Base-by-base conservation (phyloP, 2,113 vertebrate species). In the Falcunculus frontatus region DNA sequence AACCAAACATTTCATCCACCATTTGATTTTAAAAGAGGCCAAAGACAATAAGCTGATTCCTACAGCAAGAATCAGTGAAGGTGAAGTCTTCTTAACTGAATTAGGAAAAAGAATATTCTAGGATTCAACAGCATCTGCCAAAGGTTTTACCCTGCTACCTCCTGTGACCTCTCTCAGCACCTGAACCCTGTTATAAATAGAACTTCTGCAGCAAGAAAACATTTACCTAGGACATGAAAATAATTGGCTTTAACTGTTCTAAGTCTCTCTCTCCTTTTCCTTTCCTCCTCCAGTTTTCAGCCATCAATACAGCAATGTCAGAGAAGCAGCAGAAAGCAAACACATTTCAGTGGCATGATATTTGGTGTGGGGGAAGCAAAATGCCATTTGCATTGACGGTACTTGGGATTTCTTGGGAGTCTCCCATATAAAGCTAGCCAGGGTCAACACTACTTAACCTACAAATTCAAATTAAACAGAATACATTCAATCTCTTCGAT, bases 381-480 rank as follows among this genome's bases (percentile, higher is more conserved):
- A 86, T 3, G 0, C 15, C 11, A 1, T 63, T 81, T 88, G 30
- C 64, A 72, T 63, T 3, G 22, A 77, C 4, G 13, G n/a, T 16
- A 39, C 25, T 59, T 62, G 60, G n/a, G 80, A 89, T 70, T 92
- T 92, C 83, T 75, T 75, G 73, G 64, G 89, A 86, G 49, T 23
- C 33, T 90, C 88, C 42, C 72, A 35, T 9, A 22, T 13, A 50
- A 86, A 86, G 16, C 63, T 14, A 57, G 13, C 42, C 0, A 0
- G 39, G 76, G 89, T 93, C 93, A 93, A 57, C 16, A 22, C n/a
- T 41, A 70, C 76, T 95, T 95, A 90, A 92, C 91, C 80, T 88
- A 23, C 47, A 81, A 80, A 90, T 89, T 81, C 42, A 84, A 70
- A 89, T 67, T 15, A 77, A 93, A 92, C 1, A 4, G 63, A 93